phyloP scores from a whole-genome alignment of 2,113 vertebrate species.

The Malurus melanocephalus region DNA sequence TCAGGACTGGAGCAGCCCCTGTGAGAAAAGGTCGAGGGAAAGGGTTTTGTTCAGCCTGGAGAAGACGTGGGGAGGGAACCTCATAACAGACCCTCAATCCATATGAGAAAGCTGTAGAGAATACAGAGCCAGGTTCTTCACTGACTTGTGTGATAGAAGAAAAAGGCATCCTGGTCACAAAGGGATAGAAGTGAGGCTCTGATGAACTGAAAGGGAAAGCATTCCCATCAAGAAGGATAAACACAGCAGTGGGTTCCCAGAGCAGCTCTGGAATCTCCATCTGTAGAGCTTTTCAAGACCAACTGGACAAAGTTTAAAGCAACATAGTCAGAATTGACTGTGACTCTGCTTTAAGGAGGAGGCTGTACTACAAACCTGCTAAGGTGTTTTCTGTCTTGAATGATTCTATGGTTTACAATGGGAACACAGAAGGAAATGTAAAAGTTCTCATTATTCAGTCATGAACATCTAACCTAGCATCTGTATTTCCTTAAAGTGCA shows the following conservation, averaged over 20 bases:
- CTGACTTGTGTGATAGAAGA: neutral
- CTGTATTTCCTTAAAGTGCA: neutral
- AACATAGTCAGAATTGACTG: rapidly evolving
- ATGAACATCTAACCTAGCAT: neutral
- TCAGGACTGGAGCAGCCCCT: neutral
- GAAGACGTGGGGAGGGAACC: neutral
- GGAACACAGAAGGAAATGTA: neutral
- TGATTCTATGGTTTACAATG: neutral
- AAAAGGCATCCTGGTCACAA: neutral
- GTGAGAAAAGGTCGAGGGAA: neutral
- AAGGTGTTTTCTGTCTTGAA: neutral
- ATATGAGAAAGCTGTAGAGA: neutral
- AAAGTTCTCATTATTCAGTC: neutral
- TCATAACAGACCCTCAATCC: rapidly evolving
- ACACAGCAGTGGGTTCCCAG: neutral
- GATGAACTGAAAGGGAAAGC: neutral
- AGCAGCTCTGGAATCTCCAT: neutral
- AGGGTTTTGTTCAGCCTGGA: neutral
- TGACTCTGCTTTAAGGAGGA: neutral
- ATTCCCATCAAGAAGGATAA: neutral
- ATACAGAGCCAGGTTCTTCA: neutral
- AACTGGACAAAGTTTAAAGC: neutral
- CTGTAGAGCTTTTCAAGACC: neutral
- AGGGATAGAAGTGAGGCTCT: neutral
- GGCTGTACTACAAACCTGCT: neutral